These are phyloP conservation scores for Corvus hawaiiensis DNA, from an alignment of 2,113 vertebrate species.

Conservation along the genomic window DNA sequence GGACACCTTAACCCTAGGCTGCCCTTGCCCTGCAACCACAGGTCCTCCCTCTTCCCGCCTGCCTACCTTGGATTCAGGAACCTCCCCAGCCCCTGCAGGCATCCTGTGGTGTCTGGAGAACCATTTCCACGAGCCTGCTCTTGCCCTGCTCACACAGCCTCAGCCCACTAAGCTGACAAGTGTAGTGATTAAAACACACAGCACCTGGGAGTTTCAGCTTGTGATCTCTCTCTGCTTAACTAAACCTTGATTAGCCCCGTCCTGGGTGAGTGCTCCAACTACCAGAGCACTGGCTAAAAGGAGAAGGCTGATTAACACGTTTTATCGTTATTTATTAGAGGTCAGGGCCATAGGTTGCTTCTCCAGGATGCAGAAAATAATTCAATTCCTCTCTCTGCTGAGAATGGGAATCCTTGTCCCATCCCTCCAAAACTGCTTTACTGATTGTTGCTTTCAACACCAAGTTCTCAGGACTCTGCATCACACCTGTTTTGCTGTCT, in stretches of 20 bases:
- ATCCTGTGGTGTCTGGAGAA: background rate
- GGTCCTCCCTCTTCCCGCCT: background rate
- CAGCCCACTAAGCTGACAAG: background rate
- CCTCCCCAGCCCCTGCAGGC: background rate
- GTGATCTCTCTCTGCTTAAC: background rate
- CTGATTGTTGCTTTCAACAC: background rate
- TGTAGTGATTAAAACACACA: background rate
- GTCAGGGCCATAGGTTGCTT: rapidly evolving
- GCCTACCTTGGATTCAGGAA: background rate
- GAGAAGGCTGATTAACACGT: background rate
- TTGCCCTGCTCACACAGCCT: background rate
- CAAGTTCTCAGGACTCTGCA: background rate
- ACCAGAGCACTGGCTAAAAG: background rate
- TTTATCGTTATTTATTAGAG: background rate
- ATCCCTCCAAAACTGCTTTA: background rate
- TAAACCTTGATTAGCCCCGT: background rate
- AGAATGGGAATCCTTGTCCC: background rate
- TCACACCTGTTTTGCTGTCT: background rate
- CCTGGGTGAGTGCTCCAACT: background rate
- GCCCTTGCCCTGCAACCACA: background rate
- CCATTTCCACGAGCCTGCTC: background rate
- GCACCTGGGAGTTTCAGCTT: background rate
- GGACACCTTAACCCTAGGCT: background rate
- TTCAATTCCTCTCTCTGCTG: background rate
- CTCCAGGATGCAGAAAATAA: background rate